phyloP scores from a whole-genome alignment of 2,797 vertebrate species.

The Phoxinus dragarum region DNA sequence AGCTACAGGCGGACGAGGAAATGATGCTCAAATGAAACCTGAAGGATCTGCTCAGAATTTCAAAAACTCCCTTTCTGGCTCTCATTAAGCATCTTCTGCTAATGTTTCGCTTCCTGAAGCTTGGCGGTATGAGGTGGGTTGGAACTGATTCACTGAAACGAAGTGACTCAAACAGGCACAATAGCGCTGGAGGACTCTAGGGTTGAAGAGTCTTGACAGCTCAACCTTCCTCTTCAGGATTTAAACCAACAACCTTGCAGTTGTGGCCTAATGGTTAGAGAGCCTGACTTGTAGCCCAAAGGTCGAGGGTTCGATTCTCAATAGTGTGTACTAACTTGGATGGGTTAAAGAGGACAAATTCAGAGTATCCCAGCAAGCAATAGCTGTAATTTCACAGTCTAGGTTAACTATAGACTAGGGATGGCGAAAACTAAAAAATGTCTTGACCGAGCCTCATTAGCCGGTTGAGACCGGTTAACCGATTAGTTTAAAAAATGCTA shows the following conservation, averaged over 20 bases:
- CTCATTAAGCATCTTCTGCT: not conserved
- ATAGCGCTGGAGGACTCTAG: not conserved
- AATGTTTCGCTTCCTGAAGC: not conserved
- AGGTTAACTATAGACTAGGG: no score
- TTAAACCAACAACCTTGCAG: not conserved
- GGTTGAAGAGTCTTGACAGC: not conserved
- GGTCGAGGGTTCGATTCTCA: no score
- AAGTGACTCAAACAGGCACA: not conserved
- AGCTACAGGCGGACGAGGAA: conserved; percentile 67
- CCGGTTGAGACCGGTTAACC: no score
- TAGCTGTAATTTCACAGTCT: no score
- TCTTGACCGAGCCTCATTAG: no score
- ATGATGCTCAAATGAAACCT: conserved; percentile 70
- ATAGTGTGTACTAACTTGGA: no score
- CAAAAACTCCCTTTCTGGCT: conserved; percentile 46
- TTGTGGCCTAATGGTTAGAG: no score
- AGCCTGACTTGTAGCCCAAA: no score
- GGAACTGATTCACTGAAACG: not conserved
- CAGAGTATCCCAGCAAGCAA: no score
- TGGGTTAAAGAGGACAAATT: no score
- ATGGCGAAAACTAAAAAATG: no score
- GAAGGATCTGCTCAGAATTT: conserved; percentile 61
- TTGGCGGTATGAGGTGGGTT: not conserved
- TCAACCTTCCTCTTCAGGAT: conserved; percentile 1
- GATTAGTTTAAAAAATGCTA: no score